These are phyloP conservation scores for Elephantulus edwardii DNA, from an alignment of 2,113 vertebrate genomes.

Conservation along the genomic window DNA sequence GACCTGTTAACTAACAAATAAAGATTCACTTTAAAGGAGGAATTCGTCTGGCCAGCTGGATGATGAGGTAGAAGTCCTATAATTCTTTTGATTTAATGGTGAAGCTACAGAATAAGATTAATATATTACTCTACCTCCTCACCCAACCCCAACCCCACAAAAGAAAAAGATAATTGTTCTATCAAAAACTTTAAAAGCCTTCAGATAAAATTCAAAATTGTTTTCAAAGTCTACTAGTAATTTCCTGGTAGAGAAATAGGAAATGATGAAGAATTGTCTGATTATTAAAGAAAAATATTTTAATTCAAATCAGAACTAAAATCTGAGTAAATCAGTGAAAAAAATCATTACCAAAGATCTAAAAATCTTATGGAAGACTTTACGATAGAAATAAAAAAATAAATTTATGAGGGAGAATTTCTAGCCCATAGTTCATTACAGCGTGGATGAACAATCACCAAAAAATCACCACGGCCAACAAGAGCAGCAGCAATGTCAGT, in stretches of 20 bases:
- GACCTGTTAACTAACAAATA: conserved; percentile 24
- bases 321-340: neutral
- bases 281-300: conserved; percentile 31
- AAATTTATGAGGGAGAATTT: too few species aligned
- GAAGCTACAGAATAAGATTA: conserved; percentile 56
- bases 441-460: too few species aligned
- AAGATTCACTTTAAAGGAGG: conserved; percentile 15
- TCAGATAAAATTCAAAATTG: conserved; percentile 31
- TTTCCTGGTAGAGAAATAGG: conserved; percentile 35
- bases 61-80: conserved; percentile 18
- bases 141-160: too few species aligned
- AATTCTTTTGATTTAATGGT: conserved; percentile 38
- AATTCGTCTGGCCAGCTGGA: conserved; percentile 35
- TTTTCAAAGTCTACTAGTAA: conserved; percentile 17
- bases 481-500: too few species aligned
- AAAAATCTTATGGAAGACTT: neutral
- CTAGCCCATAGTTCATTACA: too few species aligned
- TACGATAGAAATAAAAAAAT: neutral
- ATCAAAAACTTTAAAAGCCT: conserved; percentile 39
- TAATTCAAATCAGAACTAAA: neutral
- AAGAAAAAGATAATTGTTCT: too few species aligned
- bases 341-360: neutral
- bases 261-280: neutral
- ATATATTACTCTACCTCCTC: conserved; percentile 30
- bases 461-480: too few species aligned